Evolutionary conservation across 2,888 invertebrate species (phyloP).

Genomic region (Volucella bombylans): DNA sequence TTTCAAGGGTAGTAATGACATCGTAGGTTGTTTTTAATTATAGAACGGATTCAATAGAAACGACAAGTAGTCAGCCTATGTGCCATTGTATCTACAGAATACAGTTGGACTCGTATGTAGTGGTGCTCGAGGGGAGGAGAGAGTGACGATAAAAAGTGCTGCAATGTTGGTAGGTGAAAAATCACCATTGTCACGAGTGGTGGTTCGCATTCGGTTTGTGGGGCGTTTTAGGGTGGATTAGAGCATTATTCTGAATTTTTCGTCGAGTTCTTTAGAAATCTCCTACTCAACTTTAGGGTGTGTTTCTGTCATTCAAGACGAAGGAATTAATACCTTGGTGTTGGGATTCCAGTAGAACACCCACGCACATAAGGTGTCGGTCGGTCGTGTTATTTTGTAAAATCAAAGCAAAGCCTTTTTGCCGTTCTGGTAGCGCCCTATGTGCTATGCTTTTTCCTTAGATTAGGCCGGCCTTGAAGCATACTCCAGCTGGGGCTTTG

Average conservation of each 20-base stretch:
- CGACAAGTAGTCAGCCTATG: no score
- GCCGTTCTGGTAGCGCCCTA: background rate
- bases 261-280: background rate
- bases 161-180: constrained; percentile 48
- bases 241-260: background rate
- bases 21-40: no score
- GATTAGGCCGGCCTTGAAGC: constrained; percentile 31
- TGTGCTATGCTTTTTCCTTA: background rate
- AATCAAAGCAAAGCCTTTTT: no score
- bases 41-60: no score
- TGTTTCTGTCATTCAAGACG: constrained; percentile 36
- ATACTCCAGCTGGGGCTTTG: background rate
- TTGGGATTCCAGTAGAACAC: constrained; percentile 24
- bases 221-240: constrained; percentile 60
- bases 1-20: no score
- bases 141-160: background rate
- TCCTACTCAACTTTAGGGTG: constrained; percentile 38
- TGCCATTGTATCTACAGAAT: no score
- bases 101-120: no score
- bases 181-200: constrained; percentile 28
- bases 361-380: background rate
- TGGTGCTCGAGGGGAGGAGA: no score
- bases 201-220: constrained; percentile 23
- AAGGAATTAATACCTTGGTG: background rate
- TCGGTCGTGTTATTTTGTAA: no score